Evolutionary conservation across 23 tunicate genomes (phyloP).

Genomic region (Trididemnum miniatum): DNA sequence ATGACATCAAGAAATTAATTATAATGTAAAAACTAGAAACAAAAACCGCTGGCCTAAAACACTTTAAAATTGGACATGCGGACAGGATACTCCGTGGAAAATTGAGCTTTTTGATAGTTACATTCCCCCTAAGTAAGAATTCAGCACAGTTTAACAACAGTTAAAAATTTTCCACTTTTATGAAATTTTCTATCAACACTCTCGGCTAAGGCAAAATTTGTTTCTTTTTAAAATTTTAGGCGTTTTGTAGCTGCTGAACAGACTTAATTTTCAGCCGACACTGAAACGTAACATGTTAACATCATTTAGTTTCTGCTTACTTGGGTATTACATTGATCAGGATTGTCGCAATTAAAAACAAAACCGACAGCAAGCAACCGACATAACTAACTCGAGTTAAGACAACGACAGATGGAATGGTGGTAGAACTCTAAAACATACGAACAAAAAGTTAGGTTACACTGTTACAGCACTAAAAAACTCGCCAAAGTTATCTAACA

Average conservation of each 20-base stretch:
- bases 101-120: no score
- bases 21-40: no score
- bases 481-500: neutral
- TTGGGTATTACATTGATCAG: constrained; percentile 28
- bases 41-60: no score
- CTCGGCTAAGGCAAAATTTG: no score
- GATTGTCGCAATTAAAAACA: constrained; percentile 38
- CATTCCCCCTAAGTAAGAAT: neutral
- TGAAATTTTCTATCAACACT: no score
- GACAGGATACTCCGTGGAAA: no score
- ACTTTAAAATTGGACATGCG: no score
- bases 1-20: no score
- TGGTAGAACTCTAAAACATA: neutral
- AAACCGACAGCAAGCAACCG: constrained; percentile 38
- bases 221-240: no score
- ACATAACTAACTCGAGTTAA: constrained; percentile 28
- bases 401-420: constrained; percentile 7
- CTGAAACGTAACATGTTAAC: neutral
- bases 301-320: constrained; percentile 17
- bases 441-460: neutral
- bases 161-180: no score
- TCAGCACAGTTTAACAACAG: neutral
- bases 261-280: neutral
- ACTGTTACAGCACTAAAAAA: no score
- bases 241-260: no score